Evolutionary conservation across 1,140 invertebrate genomes (phyloP).

Genomic region (Penaeus vannamei): DNA sequence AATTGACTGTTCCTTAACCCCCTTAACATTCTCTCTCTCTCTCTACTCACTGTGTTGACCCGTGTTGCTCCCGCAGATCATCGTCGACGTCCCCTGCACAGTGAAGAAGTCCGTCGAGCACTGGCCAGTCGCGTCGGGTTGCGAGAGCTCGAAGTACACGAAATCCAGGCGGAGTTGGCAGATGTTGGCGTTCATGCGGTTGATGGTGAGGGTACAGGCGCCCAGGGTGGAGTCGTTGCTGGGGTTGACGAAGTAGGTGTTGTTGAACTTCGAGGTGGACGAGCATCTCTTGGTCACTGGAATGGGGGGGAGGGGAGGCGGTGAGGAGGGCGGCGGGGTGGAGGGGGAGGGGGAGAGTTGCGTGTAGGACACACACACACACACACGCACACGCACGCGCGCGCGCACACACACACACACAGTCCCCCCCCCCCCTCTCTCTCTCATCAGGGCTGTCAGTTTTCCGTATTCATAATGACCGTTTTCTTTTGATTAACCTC

Average conservation of each 20-base stretch:
- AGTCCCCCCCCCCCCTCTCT: no score
- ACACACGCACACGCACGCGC: no score
- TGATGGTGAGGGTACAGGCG: background rate
- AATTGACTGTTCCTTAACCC: no score
- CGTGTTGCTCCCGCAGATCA: conserved; percentile 71
- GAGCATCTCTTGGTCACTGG: background rate
- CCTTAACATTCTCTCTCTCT: background rate
- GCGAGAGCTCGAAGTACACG: conserved; percentile 67
- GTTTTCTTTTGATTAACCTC: no score
- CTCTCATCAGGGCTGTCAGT: no score
- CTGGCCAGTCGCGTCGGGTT: conserved; percentile 70
- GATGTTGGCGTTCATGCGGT: conserved; percentile 33
- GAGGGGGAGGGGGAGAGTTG: no score
- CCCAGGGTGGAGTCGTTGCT: background rate
- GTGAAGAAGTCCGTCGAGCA: conserved; percentile 71
- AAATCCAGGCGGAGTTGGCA: conserved; percentile 70
- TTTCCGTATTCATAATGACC: no score
- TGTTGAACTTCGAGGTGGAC: background rate
- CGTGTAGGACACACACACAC: no score
- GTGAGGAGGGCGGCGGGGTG: no score
- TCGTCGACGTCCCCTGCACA: conserved; percentile 71
- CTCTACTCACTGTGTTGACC: conserved; percentile 72
- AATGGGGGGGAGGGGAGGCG: no score
- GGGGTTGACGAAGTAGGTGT: background rate
- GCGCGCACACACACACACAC: no score